Base-by-base conservation (phyloP, 2,113 vertebrate species). In the Xiphophorus maculatus region DNA sequence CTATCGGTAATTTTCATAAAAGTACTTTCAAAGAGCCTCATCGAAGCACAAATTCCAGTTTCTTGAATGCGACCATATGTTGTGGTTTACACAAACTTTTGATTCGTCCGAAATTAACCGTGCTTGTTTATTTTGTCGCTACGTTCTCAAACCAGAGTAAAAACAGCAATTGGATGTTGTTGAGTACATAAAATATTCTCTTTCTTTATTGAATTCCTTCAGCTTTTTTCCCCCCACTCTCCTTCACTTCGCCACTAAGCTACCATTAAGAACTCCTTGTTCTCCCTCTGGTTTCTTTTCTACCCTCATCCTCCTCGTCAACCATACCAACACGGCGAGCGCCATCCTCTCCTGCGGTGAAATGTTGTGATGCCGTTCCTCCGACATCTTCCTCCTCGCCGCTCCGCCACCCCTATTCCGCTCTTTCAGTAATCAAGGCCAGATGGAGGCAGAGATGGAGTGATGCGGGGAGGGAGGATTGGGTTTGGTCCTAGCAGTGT, bases 351-450 rank as follows among this genome's bases (percentile, higher is more conserved):
- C 94, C 69, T 87, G 90, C 92, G 94, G 95, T 96, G 95, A 94
- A 95, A 95, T 95, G 90, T 85, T 90, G 90, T 90, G 84, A 90
- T 91, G 80, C 81, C 86, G 74, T 11, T 75, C 83, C 82, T 76
- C 85, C 70, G 65, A n/a, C 63, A 1, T 29, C 69, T 33, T 65
- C 40, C 95, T 95, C 93, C 92, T 90, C 72, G 92, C 93, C 92
- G 89, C 92, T 64, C 93, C 67, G 71, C 93, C 93, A 78, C 81
- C 84, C 82, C 76, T 79, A 76, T 77, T 77, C 77, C 84, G 76
- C 86, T 93, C 82, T 93, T 72, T 73, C 95, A 94, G 91, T 98
- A 99, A 99, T 98, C 96, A 98, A 97, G 96, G 96, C 96, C 97
- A 99, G 97, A 99, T 98, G 97, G 97, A 97, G 96, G 95, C 90